Conservation (phyloP, 2,113 vertebrate genomes). For the Catharus fuscescens region DNA sequence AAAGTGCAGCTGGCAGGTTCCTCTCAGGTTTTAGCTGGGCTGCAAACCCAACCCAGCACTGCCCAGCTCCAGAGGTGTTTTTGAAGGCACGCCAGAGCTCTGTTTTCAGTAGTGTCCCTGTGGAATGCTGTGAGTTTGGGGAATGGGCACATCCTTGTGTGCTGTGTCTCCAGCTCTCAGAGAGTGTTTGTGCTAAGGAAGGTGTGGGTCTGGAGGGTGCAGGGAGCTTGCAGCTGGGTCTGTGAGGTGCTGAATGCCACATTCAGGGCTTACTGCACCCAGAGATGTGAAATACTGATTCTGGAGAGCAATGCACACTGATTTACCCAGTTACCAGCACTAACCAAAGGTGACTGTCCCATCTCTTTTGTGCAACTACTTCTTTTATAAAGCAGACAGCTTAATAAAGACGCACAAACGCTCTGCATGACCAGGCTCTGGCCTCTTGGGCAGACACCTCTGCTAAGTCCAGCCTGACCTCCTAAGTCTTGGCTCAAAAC, state of each 20-base stretch:
- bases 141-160: background rate
- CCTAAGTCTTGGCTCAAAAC: background rate
- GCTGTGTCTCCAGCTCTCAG: accelerated
- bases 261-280: background rate
- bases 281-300: background rate
- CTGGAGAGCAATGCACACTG: background rate
- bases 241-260: accelerated
- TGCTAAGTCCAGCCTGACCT: background rate
- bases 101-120: background rate
- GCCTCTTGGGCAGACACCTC: background rate
- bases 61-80: accelerated
- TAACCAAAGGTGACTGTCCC: background rate
- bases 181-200: too few species aligned
- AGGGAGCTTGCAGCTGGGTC: too few species aligned
- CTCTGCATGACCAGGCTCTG: background rate
- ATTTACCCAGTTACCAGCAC: background rate
- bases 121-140: background rate
- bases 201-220: background rate
- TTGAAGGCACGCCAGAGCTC: background rate
- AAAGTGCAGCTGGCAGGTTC: background rate
- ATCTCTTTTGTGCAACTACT: accelerated
- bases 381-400: background rate
- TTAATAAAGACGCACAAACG: background rate
- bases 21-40: background rate
- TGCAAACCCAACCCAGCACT: background rate